Evolutionary conservation across 1,140 invertebrate species (phyloP).

Genomic region (Phenacoccus solenopsis): DNA sequence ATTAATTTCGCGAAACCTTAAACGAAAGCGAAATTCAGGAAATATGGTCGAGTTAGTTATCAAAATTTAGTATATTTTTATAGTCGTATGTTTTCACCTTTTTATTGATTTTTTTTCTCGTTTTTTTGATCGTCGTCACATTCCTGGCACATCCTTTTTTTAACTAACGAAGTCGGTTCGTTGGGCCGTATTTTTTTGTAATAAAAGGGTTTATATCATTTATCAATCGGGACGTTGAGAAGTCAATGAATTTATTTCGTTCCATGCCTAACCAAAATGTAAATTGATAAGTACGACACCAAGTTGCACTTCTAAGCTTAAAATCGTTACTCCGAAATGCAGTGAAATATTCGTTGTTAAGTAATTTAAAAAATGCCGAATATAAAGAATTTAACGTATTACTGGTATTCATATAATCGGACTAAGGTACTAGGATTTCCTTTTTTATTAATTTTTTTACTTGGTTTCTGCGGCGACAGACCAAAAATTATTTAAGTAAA

Average conservation of each 20-base stretch:
- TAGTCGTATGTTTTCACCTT: background rate
- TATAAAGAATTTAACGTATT: background rate
- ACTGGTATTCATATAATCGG: background rate
- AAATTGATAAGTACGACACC: background rate
- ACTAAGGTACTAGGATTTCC: background rate
- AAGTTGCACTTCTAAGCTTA: background rate
- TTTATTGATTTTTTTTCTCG: background rate
- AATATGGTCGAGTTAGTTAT: background rate
- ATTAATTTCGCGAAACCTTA: background rate
- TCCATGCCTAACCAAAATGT: background rate
- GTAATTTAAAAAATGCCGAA: no score
- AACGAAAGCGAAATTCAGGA: background rate
- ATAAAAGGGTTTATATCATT: no score
- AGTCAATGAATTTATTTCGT: background rate
- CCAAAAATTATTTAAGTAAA: constrained; percentile 1
- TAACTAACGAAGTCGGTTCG: background rate
- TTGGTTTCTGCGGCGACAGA: background rate
- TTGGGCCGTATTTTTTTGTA: background rate
- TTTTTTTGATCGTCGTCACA: background rate
- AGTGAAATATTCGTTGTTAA: no score
- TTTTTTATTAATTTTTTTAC: background rate
- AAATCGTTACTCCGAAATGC: background rate
- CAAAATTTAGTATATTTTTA: background rate
- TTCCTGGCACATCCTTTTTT: constrained; percentile 1
- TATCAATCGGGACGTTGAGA: no score